Percentiles rank a stretch among this genome's conserved stretches.
These are phyloP conservation scores for Fregetta grallaria DNA, from an alignment of 2,113 vertebrate species.

Conservation along the genomic window DNA sequence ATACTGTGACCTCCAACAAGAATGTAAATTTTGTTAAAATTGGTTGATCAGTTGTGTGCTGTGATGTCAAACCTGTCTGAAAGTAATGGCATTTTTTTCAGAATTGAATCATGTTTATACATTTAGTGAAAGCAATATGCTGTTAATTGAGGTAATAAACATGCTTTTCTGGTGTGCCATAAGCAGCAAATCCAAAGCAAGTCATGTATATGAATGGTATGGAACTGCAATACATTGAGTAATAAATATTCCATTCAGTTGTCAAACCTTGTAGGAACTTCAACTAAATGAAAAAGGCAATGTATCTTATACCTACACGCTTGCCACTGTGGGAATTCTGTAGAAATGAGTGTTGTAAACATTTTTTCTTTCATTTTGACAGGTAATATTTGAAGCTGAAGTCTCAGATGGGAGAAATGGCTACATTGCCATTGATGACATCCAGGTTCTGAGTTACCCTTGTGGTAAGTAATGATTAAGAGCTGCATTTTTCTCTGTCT, in stretches of 20 bases:
- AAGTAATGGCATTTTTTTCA: not conserved
- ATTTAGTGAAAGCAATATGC: not conserved
- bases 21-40: not conserved
- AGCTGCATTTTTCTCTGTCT: slow-evolving; percentile 76
- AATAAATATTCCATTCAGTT: slow-evolving; percentile 41
- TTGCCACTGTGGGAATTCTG: slow-evolving; percentile 19
- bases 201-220: not conserved
- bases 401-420: slow-evolving; percentile 90
- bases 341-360: slow-evolving; percentile 61
- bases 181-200: not conserved
- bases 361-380: slow-evolving; percentile 69
- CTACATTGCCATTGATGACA: slow-evolving; percentile 97
- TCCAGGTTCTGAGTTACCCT: slow-evolving; percentile 98
- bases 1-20: not conserved
- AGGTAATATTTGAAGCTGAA: slow-evolving; percentile 99
- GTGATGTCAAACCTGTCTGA: not conserved
- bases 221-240: not conserved
- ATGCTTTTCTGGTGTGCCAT: not conserved
- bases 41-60: not conserved
- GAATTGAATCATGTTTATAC: not conserved
- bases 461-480: slow-evolving; percentile 92
- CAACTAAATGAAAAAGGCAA: slow-evolving; percentile 43
- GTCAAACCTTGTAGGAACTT: slow-evolving; percentile 39
- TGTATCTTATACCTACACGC: not conserved
- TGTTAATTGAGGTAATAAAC: slow-evolving; percentile 9